Base-by-base conservation (phyloP, 2,797 vertebrate genomes). In the Spea hammondii region DNA sequence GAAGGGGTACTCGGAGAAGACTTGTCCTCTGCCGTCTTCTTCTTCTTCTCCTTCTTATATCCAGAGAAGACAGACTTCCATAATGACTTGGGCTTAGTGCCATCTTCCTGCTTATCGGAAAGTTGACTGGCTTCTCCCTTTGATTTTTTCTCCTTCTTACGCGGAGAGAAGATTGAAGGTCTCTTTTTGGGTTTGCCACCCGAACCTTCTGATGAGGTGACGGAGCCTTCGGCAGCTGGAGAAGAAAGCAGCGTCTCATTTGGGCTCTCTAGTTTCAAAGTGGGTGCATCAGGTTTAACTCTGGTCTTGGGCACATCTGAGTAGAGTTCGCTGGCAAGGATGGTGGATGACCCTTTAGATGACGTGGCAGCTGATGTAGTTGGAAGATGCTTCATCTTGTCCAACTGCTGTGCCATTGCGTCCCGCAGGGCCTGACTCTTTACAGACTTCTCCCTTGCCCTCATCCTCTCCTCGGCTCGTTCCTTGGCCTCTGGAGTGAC, bases 51-150 rank as follows among this genome's bases (percentile, higher is more conserved):
- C 86, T 96, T 99, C 87, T 96, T 98, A 87, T 98, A 97, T 4
- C 98, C 96, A 0, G 96, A 98, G 88, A 98, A 99, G 65, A 99
- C 97, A 0, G 95, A 93, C 84, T 98, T 99, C 97, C 97, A 99
- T 74, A 99, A 79, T 0, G 97, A 99, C 87, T 92, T 95, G 85
- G 96, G 95, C 79, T 98, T 99, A 70, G 95, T 88, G 0, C 94
- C 89, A 66, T 95, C 94, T 0, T 96, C 97, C 0, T 88, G 77
- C 82, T 87, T 88, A 67, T 94, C 92, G 0, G 90, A 87, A 0
- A 92, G 91, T 46, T 90, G 88, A 75, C 88, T 88, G 85, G 87
- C 85, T 78, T 97, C 96, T 0, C 92, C 95, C 88, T 99, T 98
- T 14, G 94, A 85, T 79, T 98, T 98, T 84, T 98, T 97, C 87